Base-by-base conservation (phyloP, 2,113 vertebrate species). In the Amblyornis subalaris region DNA sequence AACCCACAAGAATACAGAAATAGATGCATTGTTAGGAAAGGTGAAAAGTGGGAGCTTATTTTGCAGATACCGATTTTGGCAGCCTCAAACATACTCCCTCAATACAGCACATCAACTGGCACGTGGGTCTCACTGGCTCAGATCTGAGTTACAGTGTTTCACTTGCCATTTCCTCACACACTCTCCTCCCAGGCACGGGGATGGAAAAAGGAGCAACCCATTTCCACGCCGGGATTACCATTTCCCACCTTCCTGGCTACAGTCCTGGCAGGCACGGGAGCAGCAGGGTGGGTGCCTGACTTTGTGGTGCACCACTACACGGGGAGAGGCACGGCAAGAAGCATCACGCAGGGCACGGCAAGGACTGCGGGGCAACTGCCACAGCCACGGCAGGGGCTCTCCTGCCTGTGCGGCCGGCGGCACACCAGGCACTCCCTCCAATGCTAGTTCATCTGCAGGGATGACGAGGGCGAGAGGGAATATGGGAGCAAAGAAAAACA, bases 361-460 rank as follows among this genome's bases (percentile, higher is more conserved):
- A 45, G 45, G 31, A 33, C 47, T 7, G 29, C 0, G 0, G 44
- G 40, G 35, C 2, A 8, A 17, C 31, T 45, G 12, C 35, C 4
- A 5, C 18, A 29, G 64, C 69, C 64, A 29, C 0, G 0, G 20
- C 35, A 33, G 15, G 28, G 33, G 15, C 47, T 77, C 58, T 51
- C 42, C 75, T 67, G 47, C 58, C 29, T 3, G 2, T 6, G 26
- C 31, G 7, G 33, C 18, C 0, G 0, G 38, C 15, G 19, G 42
- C n/a, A 57, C 70, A 36, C 9, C 0, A 4, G 28, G 7, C 7
- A 29, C 69, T 75, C 60, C 18, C 38, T 44, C 35, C 36, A 42
- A 14, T 23, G 22, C 16, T 45, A 24, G 23, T 4, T 40, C 47
- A 66, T 23, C 36, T 61, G n/a, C 57, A 58, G 31, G 21, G 36